A percentile compares a stretch with the other conserved stretches of the same genome.
These are phyloP conservation scores for Ctenodactylus gundi DNA, from an alignment of 2,113 vertebrate species.

Conservation along the genomic window DNA sequence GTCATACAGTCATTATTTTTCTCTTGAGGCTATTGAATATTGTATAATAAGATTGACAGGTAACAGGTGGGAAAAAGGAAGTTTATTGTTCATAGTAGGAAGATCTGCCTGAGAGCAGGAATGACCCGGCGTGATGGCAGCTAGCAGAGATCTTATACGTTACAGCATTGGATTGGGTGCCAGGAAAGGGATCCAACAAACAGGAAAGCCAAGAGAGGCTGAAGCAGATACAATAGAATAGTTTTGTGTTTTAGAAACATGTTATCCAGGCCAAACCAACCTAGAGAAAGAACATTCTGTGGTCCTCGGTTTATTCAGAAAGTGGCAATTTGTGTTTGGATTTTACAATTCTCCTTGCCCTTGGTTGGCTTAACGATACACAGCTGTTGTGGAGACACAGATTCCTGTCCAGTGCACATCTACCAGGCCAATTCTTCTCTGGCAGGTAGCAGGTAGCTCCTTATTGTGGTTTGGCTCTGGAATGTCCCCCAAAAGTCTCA, in stretches of 20 bases:
- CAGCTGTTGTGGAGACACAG: not conserved
- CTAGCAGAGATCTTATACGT: not conserved
- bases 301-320: not conserved
- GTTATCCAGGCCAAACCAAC: not conserved
- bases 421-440: not conserved
- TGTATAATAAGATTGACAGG: not conserved
- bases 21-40: not conserved
- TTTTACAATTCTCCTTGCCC: not conserved
- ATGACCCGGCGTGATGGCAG: not conserved
- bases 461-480: too few species aligned
- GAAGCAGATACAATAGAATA: not conserved
- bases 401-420: not conserved
- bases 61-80: not conserved
- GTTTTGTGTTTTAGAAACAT: not conserved
- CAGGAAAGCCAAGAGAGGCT: accelerated
- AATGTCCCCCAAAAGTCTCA: too few species aligned
- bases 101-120: not conserved
- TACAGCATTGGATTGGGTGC: not conserved
- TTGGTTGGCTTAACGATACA: not conserved
- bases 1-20: not conserved
- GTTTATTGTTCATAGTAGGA: not conserved
- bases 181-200: not conserved
- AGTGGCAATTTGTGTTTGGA: not conserved
- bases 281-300: not conserved
- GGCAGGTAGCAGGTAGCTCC: not conserved